These are phyloP conservation scores for Momotus momota DNA, from an alignment of 2,797 vertebrate genomes.

Conservation along the genomic window DNA sequence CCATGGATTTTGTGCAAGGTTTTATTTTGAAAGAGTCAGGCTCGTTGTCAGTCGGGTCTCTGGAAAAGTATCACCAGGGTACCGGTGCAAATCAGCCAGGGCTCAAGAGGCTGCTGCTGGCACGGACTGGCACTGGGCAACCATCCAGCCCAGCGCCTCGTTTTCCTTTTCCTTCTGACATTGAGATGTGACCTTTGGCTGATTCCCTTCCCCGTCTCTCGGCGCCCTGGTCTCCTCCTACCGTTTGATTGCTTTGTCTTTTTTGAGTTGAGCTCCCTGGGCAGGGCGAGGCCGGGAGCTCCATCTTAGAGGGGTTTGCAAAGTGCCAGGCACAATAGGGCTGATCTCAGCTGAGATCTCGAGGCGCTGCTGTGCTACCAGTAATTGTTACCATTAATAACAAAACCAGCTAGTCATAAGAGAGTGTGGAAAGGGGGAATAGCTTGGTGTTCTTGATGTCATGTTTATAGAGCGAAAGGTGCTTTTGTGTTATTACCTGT, in stretches of 20 bases:
- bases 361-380: neutral
- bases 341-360: neutral
- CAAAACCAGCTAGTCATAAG: neutral
- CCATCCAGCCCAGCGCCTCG: neutral
- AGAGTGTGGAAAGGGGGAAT: neutral
- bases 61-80: neutral
- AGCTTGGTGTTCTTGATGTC: neutral
- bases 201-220: neutral
- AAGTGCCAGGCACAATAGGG: rapidly evolving
- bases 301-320: neutral
- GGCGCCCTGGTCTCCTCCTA: neutral
- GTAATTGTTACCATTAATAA: neutral
- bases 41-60: neutral
- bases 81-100: rapidly evolving
- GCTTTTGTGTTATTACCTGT: neutral
- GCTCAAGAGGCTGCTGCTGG: neutral
- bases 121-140: neutral
- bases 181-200: neutral
- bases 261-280: neutral
- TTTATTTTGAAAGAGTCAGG: neutral
- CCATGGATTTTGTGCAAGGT: neutral
- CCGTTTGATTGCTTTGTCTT: neutral
- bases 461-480: neutral
- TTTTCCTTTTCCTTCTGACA: neutral
- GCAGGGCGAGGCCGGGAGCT: neutral